Percentiles rank a stretch among this genome's conserved stretches.
Conservation (phyloP, 2,888 invertebrate genomes). For the Ferrisia virgata region DNA sequence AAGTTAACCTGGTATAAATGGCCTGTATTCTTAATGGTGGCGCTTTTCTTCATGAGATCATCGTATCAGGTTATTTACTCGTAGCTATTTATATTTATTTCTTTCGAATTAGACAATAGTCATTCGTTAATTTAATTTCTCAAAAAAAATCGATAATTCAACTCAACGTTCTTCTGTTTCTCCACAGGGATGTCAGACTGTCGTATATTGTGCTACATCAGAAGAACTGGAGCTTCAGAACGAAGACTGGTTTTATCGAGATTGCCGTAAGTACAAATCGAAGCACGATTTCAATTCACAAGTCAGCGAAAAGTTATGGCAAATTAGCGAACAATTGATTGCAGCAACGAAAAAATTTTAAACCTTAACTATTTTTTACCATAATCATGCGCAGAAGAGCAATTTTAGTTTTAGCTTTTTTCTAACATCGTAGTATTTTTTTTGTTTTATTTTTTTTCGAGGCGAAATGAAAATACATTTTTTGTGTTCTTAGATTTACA, state of each 20-base stretch:
- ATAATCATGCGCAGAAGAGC: not conserved
- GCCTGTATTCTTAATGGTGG: constrained; percentile 67
- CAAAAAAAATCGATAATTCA: constrained; percentile 38
- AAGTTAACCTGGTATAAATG: constrained; percentile 69
- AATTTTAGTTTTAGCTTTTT: too few relatives aligned
- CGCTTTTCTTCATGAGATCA: constrained; percentile 68
- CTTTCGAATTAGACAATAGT: not conserved
- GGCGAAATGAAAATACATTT: too few relatives aligned
- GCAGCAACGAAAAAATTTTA: constrained; percentile 13
- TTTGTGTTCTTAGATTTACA: too few relatives aligned
- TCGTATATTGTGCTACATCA: constrained; percentile 73
- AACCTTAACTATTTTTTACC: not conserved
- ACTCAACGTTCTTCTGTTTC: constrained; percentile 36
- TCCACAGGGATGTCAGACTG: constrained; percentile 73
- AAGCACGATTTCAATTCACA: constrained; percentile 63
- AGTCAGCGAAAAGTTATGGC: constrained; percentile 67
- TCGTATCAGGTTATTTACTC: constrained; percentile 64
- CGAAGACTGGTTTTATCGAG: constrained; percentile 71
- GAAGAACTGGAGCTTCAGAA: constrained; percentile 59
- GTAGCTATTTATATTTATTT: not conserved
- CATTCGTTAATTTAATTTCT: too few relatives aligned
- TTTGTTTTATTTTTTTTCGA: too few relatives aligned
- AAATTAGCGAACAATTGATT: constrained; percentile 57
- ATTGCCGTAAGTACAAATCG: constrained; percentile 65
- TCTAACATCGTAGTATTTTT: too few relatives aligned